Base-by-base conservation (phyloP, 2,797 vertebrate genomes). In the Coluber constrictor region DNA sequence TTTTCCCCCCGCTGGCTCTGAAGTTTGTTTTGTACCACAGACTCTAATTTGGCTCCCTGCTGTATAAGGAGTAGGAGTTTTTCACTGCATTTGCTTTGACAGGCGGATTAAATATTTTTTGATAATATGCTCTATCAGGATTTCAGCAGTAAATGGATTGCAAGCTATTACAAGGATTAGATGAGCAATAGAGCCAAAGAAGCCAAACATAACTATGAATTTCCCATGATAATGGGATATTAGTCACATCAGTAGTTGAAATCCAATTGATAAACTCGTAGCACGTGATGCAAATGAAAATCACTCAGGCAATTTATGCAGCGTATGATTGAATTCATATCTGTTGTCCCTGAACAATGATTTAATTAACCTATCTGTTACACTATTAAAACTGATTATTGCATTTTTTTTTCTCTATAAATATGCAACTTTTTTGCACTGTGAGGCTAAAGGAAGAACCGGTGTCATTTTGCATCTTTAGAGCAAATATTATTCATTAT, bases 321-420 rank as follows among this genome's bases (percentile, higher is more conserved):
- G 86, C 87, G 16, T 6, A 70, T 91, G 66, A 56, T 87, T 94
- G 93, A 93, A 89, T 43, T 37, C 87, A 92, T 43, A 29, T 79
- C 61, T n/a, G 13, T 60, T 61, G 56, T 89, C 59, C 70, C 1
- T 92, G 70, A 93, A 90, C 93, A 95, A 94, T 51, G 0, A 56
- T 90, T 95, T 91, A 0, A 0, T 86, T 29, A 47, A 94, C 95
- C 27, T 7, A 25, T 93, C 92, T 61, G 90, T 92, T 95, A 90
- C 4, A 0, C 0, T 94, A 94, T 94, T 0, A 1, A n/a, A 59
- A 93, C 91, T 43, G 61, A 92, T 95, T 59, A n/a, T 16, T 18
- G 92, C 86, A 60, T 0, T 91, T 95, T 88, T 95, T 88, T 92
- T 91, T 92, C 86, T 94, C 1, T 90, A n/a, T 87, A 93, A 96